Evolutionary conservation across 2,888 invertebrate species (phyloP), one percentile per base, ranked within the genome.

Genomic region (Tryphoninae sp.): DNA sequence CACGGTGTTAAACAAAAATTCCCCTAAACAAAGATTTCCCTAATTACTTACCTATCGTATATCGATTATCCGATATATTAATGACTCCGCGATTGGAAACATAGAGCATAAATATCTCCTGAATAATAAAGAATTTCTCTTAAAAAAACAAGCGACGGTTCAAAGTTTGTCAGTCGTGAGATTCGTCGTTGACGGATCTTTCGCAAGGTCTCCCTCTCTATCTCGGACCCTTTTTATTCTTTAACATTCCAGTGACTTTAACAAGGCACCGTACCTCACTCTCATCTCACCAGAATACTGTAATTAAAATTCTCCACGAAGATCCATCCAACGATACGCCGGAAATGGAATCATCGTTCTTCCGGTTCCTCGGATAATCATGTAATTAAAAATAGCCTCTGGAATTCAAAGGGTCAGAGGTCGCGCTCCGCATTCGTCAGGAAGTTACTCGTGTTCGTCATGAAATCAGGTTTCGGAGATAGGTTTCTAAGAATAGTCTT

Each of bases 171-270:
- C 51, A 53, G 1, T 23, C 13, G 55, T 16, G 11, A 33, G 22
- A 19, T 33, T 59, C 13, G 26, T 55, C 58, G 42, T 9, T 75
- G 58, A 59, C 40, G 33, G 23, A 49, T 42, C 7, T 53, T 65
- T 33, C 23, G n/a, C n/a, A 9, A 9, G 13, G 13, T n/a, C 55
- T 51, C 59, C 45, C 55, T 67, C 58, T 16, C 40, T 51, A 49
- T 58, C 55, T 67, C 58, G 19, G 19, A 19, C 11, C 45, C 9
- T 16, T 33, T 69, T 55, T 11, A 2, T 6, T 40, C 26, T 49
- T 62, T 6, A 55, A 75, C 6, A 75, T 59, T 45, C 23, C 16
- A 58, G 64, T 64, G 64, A 72, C 45, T 23, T 11, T 45, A 45
- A 65, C 42, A 49, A 45, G 45, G 19, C 45, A 65, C 42, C 6